Conservation (phyloP, 1,140 invertebrate genomes). For the Drosophila novamexicana region DNA sequence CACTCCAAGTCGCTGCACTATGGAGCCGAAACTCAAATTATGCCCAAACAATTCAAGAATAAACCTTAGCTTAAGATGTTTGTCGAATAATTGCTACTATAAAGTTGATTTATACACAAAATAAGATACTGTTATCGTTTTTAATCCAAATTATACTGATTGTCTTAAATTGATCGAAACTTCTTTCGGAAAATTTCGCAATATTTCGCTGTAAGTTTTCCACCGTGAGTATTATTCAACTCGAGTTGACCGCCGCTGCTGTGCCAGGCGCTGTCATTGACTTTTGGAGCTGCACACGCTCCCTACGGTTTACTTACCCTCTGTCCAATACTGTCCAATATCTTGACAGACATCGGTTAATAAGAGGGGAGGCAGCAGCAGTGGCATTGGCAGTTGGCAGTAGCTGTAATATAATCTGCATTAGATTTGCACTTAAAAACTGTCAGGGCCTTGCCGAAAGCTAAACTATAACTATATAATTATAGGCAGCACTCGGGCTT, state of each 20-base stretch:
- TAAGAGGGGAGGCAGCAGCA: neutral
- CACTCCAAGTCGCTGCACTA: constrained; percentile 42
- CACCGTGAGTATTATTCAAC: constrained; percentile 28
- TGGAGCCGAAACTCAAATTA: constrained; percentile 11
- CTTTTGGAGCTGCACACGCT: constrained; percentile 16
- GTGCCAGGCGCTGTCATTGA: constrained; percentile 35
- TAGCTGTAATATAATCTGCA: constrained; percentile 20
- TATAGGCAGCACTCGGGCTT: constrained; percentile 55
- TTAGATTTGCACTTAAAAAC: constrained; percentile 55
- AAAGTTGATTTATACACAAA: too few species aligned
- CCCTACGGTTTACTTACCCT: constrained; percentile 9
- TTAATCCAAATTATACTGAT: too few species aligned
- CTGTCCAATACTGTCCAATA: constrained; percentile 25
- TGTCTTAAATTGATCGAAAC: neutral
- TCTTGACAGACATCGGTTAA: constrained; percentile 22
- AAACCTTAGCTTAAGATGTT: too few species aligned
- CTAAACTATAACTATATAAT: constrained; percentile 75
- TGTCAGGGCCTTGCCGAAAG: constrained; percentile 39
- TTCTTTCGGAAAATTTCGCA: neutral
- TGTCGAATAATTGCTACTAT: too few species aligned
- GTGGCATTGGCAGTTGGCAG: neutral
- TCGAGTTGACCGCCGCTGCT: constrained; percentile 6
- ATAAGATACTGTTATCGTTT: too few species aligned
- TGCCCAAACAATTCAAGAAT: neutral
- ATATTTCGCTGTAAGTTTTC: constrained; percentile 1